A percentile compares a stretch with the other conserved stretches of the same genome.
These are phyloP conservation scores for Folsomia candida DNA, from an alignment of 2,888 invertebrate species.

Conservation along the genomic window DNA sequence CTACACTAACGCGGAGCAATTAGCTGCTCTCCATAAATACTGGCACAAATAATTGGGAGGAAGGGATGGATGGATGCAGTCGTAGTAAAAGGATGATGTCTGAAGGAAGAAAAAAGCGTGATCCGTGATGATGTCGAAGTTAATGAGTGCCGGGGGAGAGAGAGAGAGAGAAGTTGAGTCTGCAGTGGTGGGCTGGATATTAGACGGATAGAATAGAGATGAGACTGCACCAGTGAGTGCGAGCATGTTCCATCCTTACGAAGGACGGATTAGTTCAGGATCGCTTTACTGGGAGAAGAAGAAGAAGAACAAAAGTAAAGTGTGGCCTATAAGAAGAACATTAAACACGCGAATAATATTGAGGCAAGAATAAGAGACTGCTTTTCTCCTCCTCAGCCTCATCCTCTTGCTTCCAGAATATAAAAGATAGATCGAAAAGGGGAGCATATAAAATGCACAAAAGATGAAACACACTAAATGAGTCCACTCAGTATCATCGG, in stretches of 20 bases:
- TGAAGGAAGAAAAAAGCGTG: background rate
- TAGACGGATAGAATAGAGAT: background rate
- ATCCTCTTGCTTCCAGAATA: slow-evolving; percentile 5
- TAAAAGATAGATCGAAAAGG: slow-evolving; percentile 16
- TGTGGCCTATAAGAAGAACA: slow-evolving; percentile 18
- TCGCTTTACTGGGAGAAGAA: slow-evolving; percentile 2
- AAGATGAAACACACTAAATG: background rate
- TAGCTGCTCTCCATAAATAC: background rate
- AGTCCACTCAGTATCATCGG: background rate
- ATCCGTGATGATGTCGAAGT: background rate
- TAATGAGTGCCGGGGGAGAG: slow-evolving; percentile 17
- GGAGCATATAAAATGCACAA: slow-evolving; percentile 1
- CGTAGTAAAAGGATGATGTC: background rate
- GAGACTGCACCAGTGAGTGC: background rate
- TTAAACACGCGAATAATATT: slow-evolving; percentile 18
- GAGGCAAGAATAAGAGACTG: slow-evolving; percentile 10
- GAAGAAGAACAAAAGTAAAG: background rate
- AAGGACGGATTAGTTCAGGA: background rate
- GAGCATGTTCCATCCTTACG: background rate
- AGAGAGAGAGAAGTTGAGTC: background rate
- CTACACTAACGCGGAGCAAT: background rate
- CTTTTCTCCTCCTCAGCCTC: too few species aligned
- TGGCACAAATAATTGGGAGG: background rate
- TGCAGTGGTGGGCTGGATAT: background rate
- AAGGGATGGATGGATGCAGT: too few species aligned